Base-by-base conservation (phyloP, 2,888 invertebrate species). In the Lasioglossum morio region DNA sequence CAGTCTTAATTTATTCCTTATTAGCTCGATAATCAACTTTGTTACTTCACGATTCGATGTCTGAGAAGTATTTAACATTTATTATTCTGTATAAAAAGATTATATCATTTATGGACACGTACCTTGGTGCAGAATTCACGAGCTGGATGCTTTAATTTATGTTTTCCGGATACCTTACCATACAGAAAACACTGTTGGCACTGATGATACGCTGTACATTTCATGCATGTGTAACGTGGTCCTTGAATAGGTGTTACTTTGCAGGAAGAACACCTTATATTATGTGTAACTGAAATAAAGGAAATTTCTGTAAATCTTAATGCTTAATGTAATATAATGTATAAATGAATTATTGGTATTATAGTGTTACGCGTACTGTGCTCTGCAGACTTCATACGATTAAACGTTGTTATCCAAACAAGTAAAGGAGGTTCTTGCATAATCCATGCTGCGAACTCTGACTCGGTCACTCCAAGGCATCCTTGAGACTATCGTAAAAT, bases 401-500 rank as follows among this genome's bases (percentile, higher is more conserved):
- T 96, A 83, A 97, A 95, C 43, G 97, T 96, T 34, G 97, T 96
- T 89, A 97, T 95, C 97, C 97, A 97, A 14, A 96, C 96, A 19
- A 97, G 94, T 60, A 97, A 95, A 89, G 96, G 96, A 16, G 97
- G 96, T 86, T 96, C 96, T 43, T 96, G 95, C 91, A 96, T 95
- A 73, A 98, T 96, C 98, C 98, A 98, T 84, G 96, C 95, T 14
- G 97, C 96, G 88, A 98, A 97, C 23, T 96, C 95, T 76, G 96
- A 96, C 91, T 97, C 96, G 70, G 96, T 96, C 70, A 97, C 96
- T 30, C 97, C 97, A 14, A 97, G 95, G 95, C 97, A 96, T 34
- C 97, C 97, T n/a, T 97, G 97, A 87, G 96, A 97, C 97, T 97
- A 77, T 40, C 72, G 60, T 70, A 70, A 78, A 57, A 77, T 77